Evolutionary conservation across 1,140 invertebrate species (phyloP), one percentile per base, ranked within the genome.

Genomic region (Frieseomelitta varia): DNA sequence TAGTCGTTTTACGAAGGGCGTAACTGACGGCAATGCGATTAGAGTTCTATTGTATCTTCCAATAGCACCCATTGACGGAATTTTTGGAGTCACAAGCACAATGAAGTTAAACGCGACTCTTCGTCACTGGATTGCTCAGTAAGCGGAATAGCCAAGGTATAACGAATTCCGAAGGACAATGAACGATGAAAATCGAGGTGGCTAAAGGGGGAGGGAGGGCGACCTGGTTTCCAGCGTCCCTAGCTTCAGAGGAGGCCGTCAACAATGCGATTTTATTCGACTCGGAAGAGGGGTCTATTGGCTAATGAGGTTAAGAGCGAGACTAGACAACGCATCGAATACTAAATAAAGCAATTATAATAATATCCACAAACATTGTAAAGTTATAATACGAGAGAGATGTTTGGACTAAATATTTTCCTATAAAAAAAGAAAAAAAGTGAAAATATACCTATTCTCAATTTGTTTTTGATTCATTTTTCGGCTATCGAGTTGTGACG

Each of bases 231-330:
- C 19, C 81, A 69, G 12, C 51, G 47, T 61, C 55, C 53, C 75
- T 34, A 27, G 24, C 12, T 21, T 47, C 6, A 61, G 30, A 61
- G 75, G 55, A 79, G 71, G 81, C 14, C 30, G 24, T 76, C 72
- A 27, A 76, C 80, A 81, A 81, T 81, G 30, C 58, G 56, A 75
- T 58, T 81, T 81, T 39, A 81, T 76, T 76, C 74, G 69, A 72
- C 55, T 67, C 74, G 65, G 65, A 75, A 58, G 65, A 76, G 81
- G 81, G 75, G 67, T 78, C 76, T 65, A 56, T 69, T 67, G 39
- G 55, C 27, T 83, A 83, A 83, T 69, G 81, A 71, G 75, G 75
- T 83, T 83, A 79, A 83, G 75, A 83, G 75, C 75, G 67, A 39
- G 53, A 34, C 81, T 83, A 61, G 61, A 51, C 63, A 63, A 63